Evolutionary conservation across 2,113 vertebrate genomes (phyloP).

Genomic region (rabbit (Oryctolagus cuniculus)): DNA sequence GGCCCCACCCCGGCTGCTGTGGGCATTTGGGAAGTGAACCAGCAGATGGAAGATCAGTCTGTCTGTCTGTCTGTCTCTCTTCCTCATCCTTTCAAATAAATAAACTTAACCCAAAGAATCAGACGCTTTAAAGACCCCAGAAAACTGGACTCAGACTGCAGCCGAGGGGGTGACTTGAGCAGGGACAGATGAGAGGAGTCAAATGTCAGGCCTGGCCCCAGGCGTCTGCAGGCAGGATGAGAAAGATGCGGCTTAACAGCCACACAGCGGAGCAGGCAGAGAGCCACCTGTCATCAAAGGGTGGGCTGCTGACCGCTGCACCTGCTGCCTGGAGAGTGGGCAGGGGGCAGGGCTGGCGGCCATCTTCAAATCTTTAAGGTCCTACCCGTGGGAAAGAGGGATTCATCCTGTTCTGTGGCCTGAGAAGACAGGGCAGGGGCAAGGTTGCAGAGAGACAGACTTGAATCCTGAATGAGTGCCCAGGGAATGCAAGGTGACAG

Average conservation of each 20-base stretch:
- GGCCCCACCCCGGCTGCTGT: too few relatives aligned
- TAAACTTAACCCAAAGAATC: too few relatives aligned
- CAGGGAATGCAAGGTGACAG: background rate
- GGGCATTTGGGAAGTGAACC: too few relatives aligned
- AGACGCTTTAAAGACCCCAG: background rate
- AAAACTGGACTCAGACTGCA: background rate
- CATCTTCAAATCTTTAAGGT: background rate
- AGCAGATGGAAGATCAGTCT: too few relatives aligned
- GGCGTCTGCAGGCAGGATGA: background rate
- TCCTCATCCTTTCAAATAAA: too few relatives aligned
- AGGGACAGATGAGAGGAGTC: background rate
- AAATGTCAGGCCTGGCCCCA: background rate
- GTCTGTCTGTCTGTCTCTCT: too few relatives aligned
- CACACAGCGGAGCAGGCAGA: background rate
- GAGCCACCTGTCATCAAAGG: background rate
- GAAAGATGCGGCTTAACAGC: background rate
- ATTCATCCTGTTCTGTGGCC: background rate
- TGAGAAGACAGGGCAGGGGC: background rate
- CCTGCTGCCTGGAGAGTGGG: background rate
- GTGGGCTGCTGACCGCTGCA: background rate
- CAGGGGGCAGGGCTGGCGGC: background rate
- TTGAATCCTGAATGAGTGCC: background rate
- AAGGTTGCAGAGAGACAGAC: background rate
- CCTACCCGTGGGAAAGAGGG: background rate
- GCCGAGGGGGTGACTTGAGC: background rate